Evolutionary conservation across 2,113 vertebrate genomes (phyloP).

Genomic region (Brienomyrus brachyistius): DNA sequence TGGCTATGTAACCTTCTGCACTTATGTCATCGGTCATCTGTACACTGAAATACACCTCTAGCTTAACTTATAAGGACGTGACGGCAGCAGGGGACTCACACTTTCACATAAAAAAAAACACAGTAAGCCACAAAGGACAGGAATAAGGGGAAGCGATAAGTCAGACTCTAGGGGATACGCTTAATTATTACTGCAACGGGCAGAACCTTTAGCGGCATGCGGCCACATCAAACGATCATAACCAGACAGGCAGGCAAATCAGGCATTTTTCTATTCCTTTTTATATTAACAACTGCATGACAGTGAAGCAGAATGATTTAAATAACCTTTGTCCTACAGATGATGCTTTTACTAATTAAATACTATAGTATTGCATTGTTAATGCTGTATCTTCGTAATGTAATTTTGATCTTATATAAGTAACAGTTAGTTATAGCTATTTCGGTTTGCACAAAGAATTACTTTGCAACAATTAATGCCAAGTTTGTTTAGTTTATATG

Average conservation of each 20-base stretch:
- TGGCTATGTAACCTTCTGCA: not conserved
- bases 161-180: not conserved
- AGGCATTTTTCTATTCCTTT: not conserved
- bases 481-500: not conserved
- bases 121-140: not conserved
- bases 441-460: not conserved
- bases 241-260: not conserved
- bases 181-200: not conserved
- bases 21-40: not conserved
- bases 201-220: not conserved
- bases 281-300: not conserved
- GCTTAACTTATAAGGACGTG: not conserved
- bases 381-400: not conserved
- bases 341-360: not conserved
- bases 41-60: not conserved
- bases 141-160: not conserved
- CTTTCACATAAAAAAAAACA: not conserved
- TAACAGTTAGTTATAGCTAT: not conserved
- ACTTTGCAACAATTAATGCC: not conserved
- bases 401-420: not conserved
- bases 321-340: not conserved
- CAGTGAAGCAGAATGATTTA: not conserved
- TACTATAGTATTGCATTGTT: not conserved
- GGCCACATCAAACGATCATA: not conserved
- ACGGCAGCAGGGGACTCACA: not conserved